These are phyloP conservation scores for Zaprionus obscuricornis DNA, from an alignment of 2,888 invertebrate species.

Conservation along the genomic window DNA sequence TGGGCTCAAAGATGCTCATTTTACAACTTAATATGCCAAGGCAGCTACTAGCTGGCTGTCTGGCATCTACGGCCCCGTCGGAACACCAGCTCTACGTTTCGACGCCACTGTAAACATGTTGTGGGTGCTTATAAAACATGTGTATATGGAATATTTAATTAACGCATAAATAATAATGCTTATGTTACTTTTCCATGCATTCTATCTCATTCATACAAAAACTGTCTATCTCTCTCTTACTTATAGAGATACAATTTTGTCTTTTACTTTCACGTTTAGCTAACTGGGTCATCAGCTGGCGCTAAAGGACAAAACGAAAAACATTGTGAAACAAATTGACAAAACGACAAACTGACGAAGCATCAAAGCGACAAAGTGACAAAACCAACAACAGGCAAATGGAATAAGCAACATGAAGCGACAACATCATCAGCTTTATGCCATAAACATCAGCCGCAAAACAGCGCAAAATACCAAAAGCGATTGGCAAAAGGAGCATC, in stretches of 20 bases:
- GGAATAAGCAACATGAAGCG: too few relatives aligned
- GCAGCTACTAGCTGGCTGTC: too few relatives aligned
- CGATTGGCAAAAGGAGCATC: slow-evolving; percentile 43
- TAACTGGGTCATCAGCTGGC: slow-evolving; percentile 60
- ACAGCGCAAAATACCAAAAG: slow-evolving; percentile 22
- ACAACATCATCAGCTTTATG: slow-evolving; percentile 45
- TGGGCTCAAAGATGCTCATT: slow-evolving; percentile 17
- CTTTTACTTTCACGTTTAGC: slow-evolving; percentile 11
- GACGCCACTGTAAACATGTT: slow-evolving; percentile 37
- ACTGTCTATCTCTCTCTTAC: background rate
- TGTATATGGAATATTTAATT: slow-evolving; percentile 64
- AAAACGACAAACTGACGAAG: too few relatives aligned
- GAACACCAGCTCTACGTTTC: too few relatives aligned
- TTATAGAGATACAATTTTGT: too few relatives aligned
- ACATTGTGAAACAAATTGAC: too few relatives aligned
- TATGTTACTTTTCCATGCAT: slow-evolving; percentile 18
- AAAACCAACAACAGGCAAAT: too few relatives aligned
- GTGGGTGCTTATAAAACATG: slow-evolving; percentile 53
- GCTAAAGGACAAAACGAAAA: slow-evolving; percentile 2
- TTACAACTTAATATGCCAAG: slow-evolving; percentile 38
- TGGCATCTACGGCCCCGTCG: too few relatives aligned
- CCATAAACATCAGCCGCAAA: slow-evolving; percentile 46
- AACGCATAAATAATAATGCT: slow-evolving; percentile 62
- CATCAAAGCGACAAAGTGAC: too few relatives aligned
- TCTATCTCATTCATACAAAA: background rate